A percentile compares a stretch with the other conserved stretches of the same genome.
Evolutionary conservation across 2,113 vertebrate genomes (phyloP).

Genomic region (Corythaeola cristata): DNA sequence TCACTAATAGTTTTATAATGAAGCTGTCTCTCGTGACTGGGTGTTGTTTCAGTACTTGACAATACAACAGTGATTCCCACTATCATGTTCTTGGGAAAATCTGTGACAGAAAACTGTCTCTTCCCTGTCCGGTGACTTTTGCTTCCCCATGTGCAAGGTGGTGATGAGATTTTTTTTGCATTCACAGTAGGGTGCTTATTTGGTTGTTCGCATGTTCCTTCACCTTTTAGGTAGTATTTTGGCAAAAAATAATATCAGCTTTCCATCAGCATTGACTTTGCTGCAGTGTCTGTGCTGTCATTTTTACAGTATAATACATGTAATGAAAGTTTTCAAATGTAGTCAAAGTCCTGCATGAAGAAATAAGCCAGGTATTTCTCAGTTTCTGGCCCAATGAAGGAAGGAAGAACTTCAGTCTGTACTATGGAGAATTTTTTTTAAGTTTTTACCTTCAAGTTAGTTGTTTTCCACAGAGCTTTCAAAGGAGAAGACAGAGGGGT

Average conservation of each 20-base stretch:
- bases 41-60: background rate
- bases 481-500: background rate
- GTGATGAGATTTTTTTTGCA: background rate
- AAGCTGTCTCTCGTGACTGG: background rate
- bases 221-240: background rate
- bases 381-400: background rate
- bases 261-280: background rate
- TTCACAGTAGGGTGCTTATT: background rate
- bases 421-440: background rate
- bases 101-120: background rate
- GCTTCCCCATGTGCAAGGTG: fast-evolving
- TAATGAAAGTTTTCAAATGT: background rate
- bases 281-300: background rate
- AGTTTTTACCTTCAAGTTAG: background rate
- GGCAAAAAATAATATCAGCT: background rate
- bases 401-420: background rate
- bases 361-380: background rate
- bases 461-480: background rate
- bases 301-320: background rate
- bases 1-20: background rate
- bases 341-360: background rate
- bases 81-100: background rate
- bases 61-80: background rate
- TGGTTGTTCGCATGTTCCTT: background rate
- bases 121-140: background rate